Conservation (phyloP, 92 coral and sea anemone genomes). For the Palythoa grandis region DNA sequence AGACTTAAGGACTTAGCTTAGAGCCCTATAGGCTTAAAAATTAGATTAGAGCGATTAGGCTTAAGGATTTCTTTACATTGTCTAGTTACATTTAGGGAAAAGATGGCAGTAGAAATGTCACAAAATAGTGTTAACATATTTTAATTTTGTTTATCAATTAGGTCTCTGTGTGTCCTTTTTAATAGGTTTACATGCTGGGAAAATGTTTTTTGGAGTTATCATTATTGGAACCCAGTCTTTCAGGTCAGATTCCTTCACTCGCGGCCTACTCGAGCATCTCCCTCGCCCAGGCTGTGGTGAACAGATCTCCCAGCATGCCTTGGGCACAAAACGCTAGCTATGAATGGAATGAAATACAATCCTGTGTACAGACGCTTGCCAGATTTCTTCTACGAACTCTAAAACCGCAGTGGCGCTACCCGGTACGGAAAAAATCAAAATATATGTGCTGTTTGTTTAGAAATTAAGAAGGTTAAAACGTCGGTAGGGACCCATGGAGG, state of each 20-base stretch:
- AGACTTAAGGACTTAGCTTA: too few species aligned
- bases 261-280: conserved; percentile 61
- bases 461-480: neutral
- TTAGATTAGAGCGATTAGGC: too few species aligned
- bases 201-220: conserved; percentile 64
- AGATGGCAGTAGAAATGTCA: too few species aligned
- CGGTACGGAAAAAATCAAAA: neutral
- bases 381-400: conserved; percentile 19
- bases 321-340: conserved; percentile 33
- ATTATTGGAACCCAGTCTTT: conserved; percentile 50
- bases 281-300: conserved; percentile 52
- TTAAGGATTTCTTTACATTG: too few species aligned
- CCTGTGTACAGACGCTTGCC: conserved; percentile 11
- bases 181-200: conserved; percentile 51
- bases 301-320: conserved; percentile 36
- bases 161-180: neutral
- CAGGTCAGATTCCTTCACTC: conserved; percentile 59
- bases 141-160: too few species aligned
- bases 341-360: conserved; percentile 9
- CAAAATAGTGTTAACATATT: too few species aligned
- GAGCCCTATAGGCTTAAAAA: too few species aligned
- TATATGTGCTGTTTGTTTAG: neutral
- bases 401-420: conserved; percentile 36
- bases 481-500: neutral
- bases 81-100: too few species aligned